Percentiles rank a stretch among this genome's conserved stretches.
These are phyloP conservation scores for Cheilosia urbana DNA, from an alignment of 2,888 invertebrate species.

Conservation along the genomic window DNA sequence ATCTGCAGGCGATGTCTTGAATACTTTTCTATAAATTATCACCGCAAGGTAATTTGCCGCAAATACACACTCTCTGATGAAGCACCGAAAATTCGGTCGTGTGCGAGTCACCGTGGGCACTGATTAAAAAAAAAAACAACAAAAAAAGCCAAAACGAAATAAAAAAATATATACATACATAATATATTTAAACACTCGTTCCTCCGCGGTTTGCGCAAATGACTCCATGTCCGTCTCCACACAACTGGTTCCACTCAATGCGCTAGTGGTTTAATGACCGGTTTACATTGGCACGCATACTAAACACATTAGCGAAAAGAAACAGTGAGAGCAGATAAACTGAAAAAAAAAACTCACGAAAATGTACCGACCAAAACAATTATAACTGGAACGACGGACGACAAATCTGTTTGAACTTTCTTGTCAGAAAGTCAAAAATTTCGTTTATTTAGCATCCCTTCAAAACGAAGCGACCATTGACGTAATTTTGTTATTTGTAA, in stretches of 20 bases:
- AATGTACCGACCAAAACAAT: constrained; percentile 10
- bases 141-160: constrained; percentile 2
- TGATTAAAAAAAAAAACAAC: constrained; percentile 6
- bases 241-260: constrained; percentile 58
- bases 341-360: constrained; percentile 3
- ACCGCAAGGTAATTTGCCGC: constrained; percentile 45
- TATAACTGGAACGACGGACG: constrained; percentile 33
- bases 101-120: constrained; percentile 41
- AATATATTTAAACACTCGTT: constrained; percentile 3
- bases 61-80: constrained; percentile 32
- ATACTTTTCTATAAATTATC: constrained; percentile 57
- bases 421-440: constrained; percentile 43
- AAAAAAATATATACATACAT: neutral
- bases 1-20: constrained; percentile 40
- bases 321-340: neutral
- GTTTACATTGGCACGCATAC: constrained; percentile 62
- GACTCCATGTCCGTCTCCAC: constrained; percentile 41
- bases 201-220: constrained; percentile 49
- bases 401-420: constrained; percentile 44
- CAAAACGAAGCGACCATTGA: constrained; percentile 39
- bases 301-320: neutral
- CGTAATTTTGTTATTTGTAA: constrained; percentile 32
- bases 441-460: constrained; percentile 31
- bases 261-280: constrained; percentile 62
- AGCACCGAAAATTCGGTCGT: constrained; percentile 53